Percentiles rank a stretch among this genome's conserved stretches.
These are phyloP conservation scores for Ictidomys tridecemlineatus DNA, from an alignment of 2,113 vertebrate species.

Conservation along the genomic window DNA sequence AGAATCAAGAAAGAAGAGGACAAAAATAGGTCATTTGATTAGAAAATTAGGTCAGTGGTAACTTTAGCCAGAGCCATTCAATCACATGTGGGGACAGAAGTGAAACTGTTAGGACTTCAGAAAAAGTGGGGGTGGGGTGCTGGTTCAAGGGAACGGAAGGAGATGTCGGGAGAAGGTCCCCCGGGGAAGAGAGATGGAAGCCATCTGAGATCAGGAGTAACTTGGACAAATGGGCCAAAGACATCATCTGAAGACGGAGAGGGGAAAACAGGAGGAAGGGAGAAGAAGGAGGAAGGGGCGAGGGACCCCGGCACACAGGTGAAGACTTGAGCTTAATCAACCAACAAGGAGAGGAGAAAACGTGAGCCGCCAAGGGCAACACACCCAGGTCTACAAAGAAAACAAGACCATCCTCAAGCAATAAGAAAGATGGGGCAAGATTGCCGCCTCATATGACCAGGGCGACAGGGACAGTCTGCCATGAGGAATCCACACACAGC, in stretches of 20 bases:
- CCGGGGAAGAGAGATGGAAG: not conserved
- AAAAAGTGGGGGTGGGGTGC: slow-evolving; percentile 4
- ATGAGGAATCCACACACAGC: not conserved
- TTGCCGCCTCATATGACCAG: not conserved
- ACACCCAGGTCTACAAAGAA: not conserved
- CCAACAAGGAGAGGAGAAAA: not conserved
- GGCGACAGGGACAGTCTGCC: no score
- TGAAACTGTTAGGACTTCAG: slow-evolving; percentile 41
- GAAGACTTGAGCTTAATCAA: not conserved
- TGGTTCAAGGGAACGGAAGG: slow-evolving; percentile 10
- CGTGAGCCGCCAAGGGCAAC: not conserved
- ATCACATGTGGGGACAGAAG: slow-evolving; percentile 52
- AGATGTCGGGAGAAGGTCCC: not conserved
- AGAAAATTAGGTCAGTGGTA: slow-evolving; percentile 70
- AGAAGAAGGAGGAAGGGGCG: not conserved
- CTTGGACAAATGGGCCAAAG: not conserved
- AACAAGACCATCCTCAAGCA: not conserved
- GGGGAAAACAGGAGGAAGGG: not conserved
- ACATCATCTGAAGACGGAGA: not conserved
- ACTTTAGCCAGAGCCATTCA: slow-evolving; percentile 75
- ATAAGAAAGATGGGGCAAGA: not conserved
- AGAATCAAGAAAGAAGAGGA: slow-evolving; percentile 51
- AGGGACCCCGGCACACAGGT: not conserved
- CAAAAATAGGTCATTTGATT: slow-evolving; percentile 71
- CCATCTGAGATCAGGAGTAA: not conserved